Evolutionary conservation across 2,113 vertebrate species (phyloP), one percentile per base, ranked within the genome.

Genomic region (Gambusia holbrooki): DNA sequence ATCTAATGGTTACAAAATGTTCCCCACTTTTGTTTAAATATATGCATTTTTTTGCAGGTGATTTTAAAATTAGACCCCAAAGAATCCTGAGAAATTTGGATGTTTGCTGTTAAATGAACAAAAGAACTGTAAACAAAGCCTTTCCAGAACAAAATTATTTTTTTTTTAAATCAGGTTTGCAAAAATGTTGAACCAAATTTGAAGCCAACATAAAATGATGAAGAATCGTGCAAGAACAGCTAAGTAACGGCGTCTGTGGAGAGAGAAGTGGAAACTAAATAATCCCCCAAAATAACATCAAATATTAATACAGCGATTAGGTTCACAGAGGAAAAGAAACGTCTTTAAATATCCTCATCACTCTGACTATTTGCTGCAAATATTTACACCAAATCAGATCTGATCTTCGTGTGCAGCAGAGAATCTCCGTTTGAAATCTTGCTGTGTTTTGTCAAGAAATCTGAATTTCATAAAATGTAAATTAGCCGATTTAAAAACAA

Each of bases 281-380:
- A 54, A 54, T 54, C 51, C 22, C 22, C 30, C 30, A 30, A 17
- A 65, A 45, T 22, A 48, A 30, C 27, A 84, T 67, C 58, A 82
- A 82, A 77, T 71, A 73, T 66, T 61, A 81, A 75, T 65, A 37
- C 40, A 61, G 62, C 48, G 70, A 70, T 0, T n/a, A 69, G 25
- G 32, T 79, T 40, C 61, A 61, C 51, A 75, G 71, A 82, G 33
- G 37, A n/a, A 3, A 12, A 74, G 12, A 25, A 81, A 45, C 70
- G 69, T 78, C 7, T 22, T 73, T 80, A 93, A 91, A 90, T 86
- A 91, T 75, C 7, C 25, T 68, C 48, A 71, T 17, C 75, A 88
- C 87, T 84, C 87, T 87, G 90, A 91, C 87, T 92, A 88, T 86
- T 90, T 92, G 88, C 84, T 69, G 81, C 90, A 92, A 93, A 93